Conservation (phyloP, 2,797 vertebrate genomes). For the Ambastaia sidthimunki region DNA sequence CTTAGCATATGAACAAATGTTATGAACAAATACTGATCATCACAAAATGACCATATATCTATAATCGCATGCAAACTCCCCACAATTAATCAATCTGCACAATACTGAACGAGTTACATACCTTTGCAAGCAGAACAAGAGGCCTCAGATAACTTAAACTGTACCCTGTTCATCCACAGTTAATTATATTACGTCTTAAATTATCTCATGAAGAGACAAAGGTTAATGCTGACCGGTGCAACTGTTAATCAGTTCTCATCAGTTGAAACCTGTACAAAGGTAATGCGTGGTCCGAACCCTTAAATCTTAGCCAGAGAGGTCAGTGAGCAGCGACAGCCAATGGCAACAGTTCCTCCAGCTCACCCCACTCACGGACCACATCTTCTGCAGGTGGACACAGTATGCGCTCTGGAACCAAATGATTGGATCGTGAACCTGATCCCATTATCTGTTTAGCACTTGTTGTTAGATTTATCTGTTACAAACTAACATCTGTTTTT, state of each 20-base stretch:
- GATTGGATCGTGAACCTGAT: constrained; percentile 35
- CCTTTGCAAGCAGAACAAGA: background rate
- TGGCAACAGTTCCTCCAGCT: constrained; percentile 67
- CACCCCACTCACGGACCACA: constrained; percentile 71
- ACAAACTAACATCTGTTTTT: constrained; percentile 9
- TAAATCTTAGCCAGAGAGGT: constrained; percentile 28
- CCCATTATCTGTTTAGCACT: constrained; percentile 29
- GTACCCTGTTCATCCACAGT: background rate
- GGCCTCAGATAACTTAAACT: background rate
- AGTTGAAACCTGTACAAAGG: constrained; percentile 41
- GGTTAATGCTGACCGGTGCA: background rate
- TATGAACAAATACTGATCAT: no score
- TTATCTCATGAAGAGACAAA: background rate
- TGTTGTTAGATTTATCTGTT: constrained; percentile 6
- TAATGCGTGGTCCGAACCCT: constrained; percentile 36
- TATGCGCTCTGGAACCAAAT: constrained; percentile 7
- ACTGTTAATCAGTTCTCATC: constrained; percentile 7
- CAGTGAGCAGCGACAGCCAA: constrained; percentile 67
- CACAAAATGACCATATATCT: no score
- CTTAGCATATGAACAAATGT: no score
- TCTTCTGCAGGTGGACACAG: constrained; percentile 62
- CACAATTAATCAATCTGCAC: background rate
- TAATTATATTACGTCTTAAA: background rate
- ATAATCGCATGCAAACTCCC: background rate
- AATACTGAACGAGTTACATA: background rate